A percentile compares a stretch with the other conserved stretches of the same genome.
These are phyloP conservation scores for Vombatus ursinus DNA, from an alignment of 2,113 vertebrate species.

Conservation along the genomic window DNA sequence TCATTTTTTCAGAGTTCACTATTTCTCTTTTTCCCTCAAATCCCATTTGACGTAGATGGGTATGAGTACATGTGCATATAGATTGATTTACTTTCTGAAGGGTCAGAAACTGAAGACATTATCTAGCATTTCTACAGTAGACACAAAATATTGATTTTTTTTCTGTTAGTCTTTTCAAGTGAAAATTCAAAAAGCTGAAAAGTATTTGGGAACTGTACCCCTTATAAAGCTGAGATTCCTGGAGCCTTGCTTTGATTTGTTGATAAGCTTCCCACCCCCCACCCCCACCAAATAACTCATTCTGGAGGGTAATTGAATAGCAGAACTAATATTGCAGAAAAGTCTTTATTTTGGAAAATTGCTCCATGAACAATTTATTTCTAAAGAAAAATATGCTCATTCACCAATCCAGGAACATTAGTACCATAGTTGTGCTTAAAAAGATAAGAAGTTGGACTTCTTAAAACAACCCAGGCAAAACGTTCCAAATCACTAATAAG, in stretches of 20 bases:
- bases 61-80: neutral
- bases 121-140: conserved; percentile 47
- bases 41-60: neutral
- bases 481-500: neutral
- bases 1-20: conserved; percentile 19
- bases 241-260: conserved; percentile 64
- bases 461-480: too few species aligned
- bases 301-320: conserved; percentile 34
- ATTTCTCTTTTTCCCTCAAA: neutral
- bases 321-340: conserved; percentile 46
- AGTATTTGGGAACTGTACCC: conserved; percentile 30
- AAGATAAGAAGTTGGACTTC: neutral
- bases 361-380: neutral
- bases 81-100: neutral
- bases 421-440: neutral
- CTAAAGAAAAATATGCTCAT: neutral
- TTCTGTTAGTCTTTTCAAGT: conserved; percentile 52
- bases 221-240: conserved; percentile 54
- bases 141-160: neutral
- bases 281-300: conserved; percentile 41
- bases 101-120: conserved; percentile 49
- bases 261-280: conserved; percentile 31
- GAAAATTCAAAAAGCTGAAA: conserved; percentile 50
- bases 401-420: neutral
- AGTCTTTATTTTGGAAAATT: conserved; percentile 38